These are phyloP conservation scores for Euspilapteryx auroguttella DNA, from an alignment of 2,888 invertebrate genomes.

Conservation along the genomic window DNA sequence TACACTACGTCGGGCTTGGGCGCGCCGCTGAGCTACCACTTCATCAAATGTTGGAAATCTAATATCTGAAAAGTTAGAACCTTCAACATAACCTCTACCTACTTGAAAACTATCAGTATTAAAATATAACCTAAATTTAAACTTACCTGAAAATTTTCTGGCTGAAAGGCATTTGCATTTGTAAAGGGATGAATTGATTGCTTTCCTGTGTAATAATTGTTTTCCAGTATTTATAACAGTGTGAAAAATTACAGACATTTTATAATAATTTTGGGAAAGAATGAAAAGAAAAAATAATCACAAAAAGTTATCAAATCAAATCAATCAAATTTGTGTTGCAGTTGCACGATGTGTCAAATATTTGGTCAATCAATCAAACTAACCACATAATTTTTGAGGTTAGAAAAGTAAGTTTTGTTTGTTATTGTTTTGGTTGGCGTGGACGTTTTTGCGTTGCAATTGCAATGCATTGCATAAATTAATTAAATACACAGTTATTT, in stretches of 20 bases:
- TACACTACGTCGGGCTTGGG: constrained; percentile 69
- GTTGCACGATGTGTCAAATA: too few species aligned
- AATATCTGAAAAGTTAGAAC: constrained; percentile 23
- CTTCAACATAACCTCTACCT: constrained; percentile 28
- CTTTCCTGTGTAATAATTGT: constrained; percentile 23
- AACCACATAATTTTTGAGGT: too few species aligned
- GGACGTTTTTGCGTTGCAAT: too few species aligned
- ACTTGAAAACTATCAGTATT: constrained; percentile 15
- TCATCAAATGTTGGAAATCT: constrained; percentile 56
- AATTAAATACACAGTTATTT: too few species aligned
- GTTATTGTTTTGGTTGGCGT: too few species aligned
- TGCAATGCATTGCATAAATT: too few species aligned
- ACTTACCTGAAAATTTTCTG: constrained; percentile 33
- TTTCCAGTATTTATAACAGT: constrained; percentile 26
- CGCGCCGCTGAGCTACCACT: constrained; percentile 58
- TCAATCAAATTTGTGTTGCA: too few species aligned
- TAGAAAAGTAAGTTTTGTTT: too few species aligned
- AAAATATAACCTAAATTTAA: too few species aligned
- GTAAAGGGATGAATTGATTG: constrained; percentile 15
- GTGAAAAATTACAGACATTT: constrained; percentile 46
- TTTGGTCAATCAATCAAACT: too few species aligned
- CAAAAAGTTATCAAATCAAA: too few species aligned
- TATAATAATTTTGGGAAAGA: constrained; percentile 10
- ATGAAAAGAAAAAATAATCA: constrained; percentile 7
- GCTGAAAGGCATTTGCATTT: constrained; percentile 23